Base-by-base conservation (phyloP, 2,888 invertebrate genomes). In the Deilephila elpenor region DNA sequence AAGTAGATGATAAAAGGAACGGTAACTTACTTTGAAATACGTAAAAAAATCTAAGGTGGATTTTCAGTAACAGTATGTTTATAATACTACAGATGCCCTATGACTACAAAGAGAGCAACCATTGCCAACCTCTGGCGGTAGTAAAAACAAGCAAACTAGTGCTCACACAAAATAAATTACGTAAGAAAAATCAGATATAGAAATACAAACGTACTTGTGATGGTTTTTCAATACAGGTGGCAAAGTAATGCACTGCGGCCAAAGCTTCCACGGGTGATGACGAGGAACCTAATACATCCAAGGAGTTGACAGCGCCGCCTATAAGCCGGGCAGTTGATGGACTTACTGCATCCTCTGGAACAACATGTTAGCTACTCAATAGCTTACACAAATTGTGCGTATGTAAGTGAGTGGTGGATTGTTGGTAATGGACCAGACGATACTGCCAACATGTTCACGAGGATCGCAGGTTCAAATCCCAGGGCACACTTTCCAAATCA, bases 241-340 rank as follows among this genome's bases (percentile, higher is more conserved):
- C 92, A 80, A 92, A 93, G 84, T 91, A 91, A 72, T 89, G 91
- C 1, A 93, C 89, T 1, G 92, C 89, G 0, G 91, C 88, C 11
- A 93, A 76, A 0, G 91, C 89, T 73, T 91, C 91, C 0, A 85
- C 86, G 0, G 93, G 89, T 32, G 78, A 62, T 0, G 88, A 81
- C 17, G 76, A 70, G 0, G 88, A 83, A 0, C 88, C 88, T 72
- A 93, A 85, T 77, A 86, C 79, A 37, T 91, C 88, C 59, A 84
- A 72, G 1, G 93, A 93, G 34, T 78, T 81, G 25, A 75, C 78
- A 3, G 77, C 78, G 5, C 75, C 78, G 1, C 76, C 70, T 71
- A 90, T 11, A 70, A 93, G 78, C 4, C 85, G 84, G 34, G 83
- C 78, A 0, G 91, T 89, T 3, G 92, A 93, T 8, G 86, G 75